Evolutionary conservation across 2,888 invertebrate genomes (phyloP).

Genomic region (Synergus laeviventris): DNA sequence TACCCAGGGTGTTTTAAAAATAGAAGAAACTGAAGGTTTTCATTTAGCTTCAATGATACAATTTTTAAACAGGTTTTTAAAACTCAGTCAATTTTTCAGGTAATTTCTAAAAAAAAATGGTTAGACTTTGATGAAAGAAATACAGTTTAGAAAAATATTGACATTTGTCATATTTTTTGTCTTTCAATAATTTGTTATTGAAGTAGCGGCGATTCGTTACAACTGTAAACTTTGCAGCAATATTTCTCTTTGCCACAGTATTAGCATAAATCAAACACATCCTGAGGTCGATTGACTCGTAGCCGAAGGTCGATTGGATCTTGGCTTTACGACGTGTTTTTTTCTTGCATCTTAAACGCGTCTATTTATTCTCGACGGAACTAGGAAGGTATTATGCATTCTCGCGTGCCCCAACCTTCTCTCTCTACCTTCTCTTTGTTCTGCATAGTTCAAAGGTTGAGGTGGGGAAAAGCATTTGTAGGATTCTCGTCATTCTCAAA

Average conservation of each 20-base stretch:
- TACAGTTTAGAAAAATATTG: background rate
- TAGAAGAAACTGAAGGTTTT: constrained; percentile 22
- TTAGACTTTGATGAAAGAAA: background rate
- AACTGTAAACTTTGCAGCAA: constrained; percentile 26
- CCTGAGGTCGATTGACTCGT: constrained; percentile 61
- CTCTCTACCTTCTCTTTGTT: constrained; percentile 36
- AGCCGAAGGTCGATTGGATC: constrained; percentile 61
- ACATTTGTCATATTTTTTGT: background rate
- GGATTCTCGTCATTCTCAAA: constrained; percentile 26
- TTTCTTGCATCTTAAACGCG: constrained; percentile 60
- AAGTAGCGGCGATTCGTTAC: background rate
- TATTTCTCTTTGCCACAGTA: constrained; percentile 44
- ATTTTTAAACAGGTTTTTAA: constrained; percentile 12
- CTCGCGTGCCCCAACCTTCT: constrained; percentile 31
- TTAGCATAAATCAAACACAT: constrained; percentile 59
- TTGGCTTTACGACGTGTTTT: constrained; percentile 54
- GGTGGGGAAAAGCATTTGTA: constrained; percentile 29
- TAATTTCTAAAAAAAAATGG: background rate
- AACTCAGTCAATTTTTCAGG: background rate
- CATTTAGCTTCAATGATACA: constrained; percentile 19
- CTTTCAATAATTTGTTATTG: constrained; percentile 27
- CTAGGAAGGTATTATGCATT: constrained; percentile 37
- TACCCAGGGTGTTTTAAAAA: background rate
- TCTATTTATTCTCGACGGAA: constrained; percentile 48
- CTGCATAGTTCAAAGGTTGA: constrained; percentile 34